Evolutionary conservation across 2,113 vertebrate species (phyloP).

Genomic region (Pheucticus melanocephalus): DNA sequence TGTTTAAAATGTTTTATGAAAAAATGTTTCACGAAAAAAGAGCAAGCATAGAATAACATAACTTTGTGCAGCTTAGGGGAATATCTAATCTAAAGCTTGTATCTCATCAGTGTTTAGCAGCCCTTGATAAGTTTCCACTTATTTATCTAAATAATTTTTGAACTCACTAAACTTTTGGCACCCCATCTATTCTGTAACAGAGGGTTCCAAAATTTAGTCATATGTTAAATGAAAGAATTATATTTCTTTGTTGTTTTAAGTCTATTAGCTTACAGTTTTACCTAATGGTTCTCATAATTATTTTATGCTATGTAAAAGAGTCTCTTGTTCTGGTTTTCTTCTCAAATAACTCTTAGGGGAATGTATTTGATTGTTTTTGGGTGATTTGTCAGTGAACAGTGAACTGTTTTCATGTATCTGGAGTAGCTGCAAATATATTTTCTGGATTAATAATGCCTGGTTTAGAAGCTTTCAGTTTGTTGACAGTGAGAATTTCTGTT

Average conservation of each 20-base stretch:
- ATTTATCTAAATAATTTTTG: neutral
- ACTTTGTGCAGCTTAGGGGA: neutral
- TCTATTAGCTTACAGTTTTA: neutral
- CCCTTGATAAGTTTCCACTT: neutral
- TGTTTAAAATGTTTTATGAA: neutral
- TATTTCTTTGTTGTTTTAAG: neutral
- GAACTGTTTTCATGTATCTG: neutral
- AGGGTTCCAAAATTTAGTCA: neutral
- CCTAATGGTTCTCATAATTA: neutral
- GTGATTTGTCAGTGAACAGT: neutral
- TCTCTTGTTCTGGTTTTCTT: neutral
- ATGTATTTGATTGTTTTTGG: neutral
- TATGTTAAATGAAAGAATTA: accelerated
- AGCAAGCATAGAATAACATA: neutral
- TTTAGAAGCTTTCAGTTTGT: neutral
- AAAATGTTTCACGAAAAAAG: neutral
- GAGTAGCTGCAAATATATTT: neutral
- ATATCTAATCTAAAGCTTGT: neutral
- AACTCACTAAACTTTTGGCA: neutral
- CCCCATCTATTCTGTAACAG: neutral
- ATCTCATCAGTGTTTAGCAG: neutral
- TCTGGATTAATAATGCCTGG: neutral
- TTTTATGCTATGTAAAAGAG: neutral
- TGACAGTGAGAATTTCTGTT: neutral
- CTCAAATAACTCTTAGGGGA: accelerated